These are phyloP conservation scores for Paralichthys olivaceus DNA, from an alignment of 2,113 vertebrate genomes.

Conservation along the genomic window DNA sequence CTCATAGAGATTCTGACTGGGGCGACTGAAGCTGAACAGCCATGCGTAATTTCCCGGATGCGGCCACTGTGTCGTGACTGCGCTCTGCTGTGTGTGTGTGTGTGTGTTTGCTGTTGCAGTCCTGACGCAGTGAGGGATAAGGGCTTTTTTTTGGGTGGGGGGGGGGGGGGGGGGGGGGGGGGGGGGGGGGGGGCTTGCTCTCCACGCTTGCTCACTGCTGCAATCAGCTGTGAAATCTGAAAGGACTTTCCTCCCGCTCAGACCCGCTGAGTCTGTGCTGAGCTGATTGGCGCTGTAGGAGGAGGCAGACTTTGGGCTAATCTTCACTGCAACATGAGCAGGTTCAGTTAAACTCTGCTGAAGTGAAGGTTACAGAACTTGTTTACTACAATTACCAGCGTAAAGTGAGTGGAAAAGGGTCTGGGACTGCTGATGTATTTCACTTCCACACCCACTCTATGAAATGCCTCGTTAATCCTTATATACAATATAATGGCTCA, in stretches of 20 bases:
- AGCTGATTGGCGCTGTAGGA: conserved; percentile 47
- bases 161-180: not conserved
- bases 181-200: conserved; percentile 19
- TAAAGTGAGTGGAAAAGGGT: not conserved
- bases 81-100: conserved; percentile 18
- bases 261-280: conserved; percentile 32
- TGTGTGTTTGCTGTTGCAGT: conserved; percentile 45
- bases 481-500: not conserved
- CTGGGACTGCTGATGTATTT: not conserved
- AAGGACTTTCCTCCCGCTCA: conserved; percentile 37
- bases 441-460: not conserved
- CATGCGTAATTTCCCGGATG: conserved; percentile 66
- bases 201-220: conserved; percentile 43
- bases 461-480: not conserved
- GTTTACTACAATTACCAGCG: not conserved
- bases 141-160: not conserved
- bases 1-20: conserved; percentile 35
- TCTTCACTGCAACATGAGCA: conserved; percentile 49
- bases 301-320: conserved; percentile 40
- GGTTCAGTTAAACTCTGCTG: conserved; percentile 24
- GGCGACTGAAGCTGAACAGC: conserved; percentile 42
- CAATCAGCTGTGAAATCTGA: conserved; percentile 70
- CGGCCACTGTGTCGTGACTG: conserved; percentile 62
- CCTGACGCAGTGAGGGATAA: conserved; percentile 54
- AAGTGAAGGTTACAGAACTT: conserved; percentile 24